Conservation (phyloP, 2,113 vertebrate species). For the Tachycineta bicolor region DNA sequence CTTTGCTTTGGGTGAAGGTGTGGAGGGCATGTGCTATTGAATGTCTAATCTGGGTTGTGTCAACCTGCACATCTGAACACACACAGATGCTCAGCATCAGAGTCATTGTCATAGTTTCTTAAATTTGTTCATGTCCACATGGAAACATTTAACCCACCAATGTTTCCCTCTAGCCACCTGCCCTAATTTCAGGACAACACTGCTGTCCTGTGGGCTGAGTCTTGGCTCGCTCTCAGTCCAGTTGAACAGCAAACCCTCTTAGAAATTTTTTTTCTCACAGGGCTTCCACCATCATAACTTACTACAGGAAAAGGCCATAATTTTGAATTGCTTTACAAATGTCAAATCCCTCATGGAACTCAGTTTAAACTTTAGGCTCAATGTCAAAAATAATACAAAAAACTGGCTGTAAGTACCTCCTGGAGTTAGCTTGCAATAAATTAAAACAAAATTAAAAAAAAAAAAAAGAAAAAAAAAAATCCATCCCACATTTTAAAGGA, state of each 20-base stretch:
- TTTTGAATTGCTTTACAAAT: slow-evolving; percentile 23
- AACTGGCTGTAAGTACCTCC: slow-evolving; percentile 27
- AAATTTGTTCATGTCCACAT: not conserved
- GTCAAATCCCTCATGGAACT: slow-evolving; percentile 26
- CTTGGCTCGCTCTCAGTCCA: not conserved
- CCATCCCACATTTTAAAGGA: slow-evolving; percentile 25
- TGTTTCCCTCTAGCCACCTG: not conserved
- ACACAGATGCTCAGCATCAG: not conserved
- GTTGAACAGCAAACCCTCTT: not conserved
- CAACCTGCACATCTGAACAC: not conserved
- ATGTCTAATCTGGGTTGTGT: not conserved
- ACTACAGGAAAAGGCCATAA: slow-evolving; percentile 28
- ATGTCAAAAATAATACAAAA: slow-evolving; percentile 59
- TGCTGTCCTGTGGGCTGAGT: not conserved
- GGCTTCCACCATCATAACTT: not conserved
- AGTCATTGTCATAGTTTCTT: not conserved
- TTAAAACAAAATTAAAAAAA: slow-evolving; percentile 2
- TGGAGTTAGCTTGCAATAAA: slow-evolving; percentile 39
- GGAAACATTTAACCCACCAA: not conserved
- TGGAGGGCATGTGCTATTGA: not conserved
- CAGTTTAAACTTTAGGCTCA: slow-evolving; percentile 39
- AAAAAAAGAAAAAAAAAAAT: too few relatives aligned
- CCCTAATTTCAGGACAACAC: not conserved
- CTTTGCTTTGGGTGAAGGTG: too few relatives aligned
- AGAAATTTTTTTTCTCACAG: slow-evolving; percentile 30